These are phyloP conservation scores for Deroplatys truncata DNA, from an alignment of 2,888 invertebrate genomes.

Conservation along the genomic window DNA sequence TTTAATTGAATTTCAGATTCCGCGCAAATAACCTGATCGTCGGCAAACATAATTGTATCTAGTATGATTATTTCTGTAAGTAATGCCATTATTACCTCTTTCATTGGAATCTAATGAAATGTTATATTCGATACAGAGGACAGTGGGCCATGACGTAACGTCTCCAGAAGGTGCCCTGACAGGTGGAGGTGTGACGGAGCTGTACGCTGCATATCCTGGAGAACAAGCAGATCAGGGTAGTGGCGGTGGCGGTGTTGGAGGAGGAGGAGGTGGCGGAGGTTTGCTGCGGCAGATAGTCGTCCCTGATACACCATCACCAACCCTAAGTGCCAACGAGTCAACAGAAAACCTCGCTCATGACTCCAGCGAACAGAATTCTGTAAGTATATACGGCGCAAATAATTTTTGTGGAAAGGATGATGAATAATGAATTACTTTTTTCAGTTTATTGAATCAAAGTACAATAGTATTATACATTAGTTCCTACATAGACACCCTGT, in stretches of 20 bases:
- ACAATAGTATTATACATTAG: too few species aligned
- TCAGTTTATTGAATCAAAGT: too few species aligned
- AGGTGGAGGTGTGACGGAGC: not conserved
- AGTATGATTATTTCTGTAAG: too few species aligned
- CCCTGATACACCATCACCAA: not conserved
- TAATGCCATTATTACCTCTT: too few species aligned
- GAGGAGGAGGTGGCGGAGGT: conserved; percentile 33
- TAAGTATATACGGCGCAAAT: conserved; percentile 48
- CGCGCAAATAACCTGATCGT: too few species aligned
- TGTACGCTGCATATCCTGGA: not conserved
- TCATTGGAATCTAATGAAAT: too few species aligned
- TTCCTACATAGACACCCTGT: too few species aligned
- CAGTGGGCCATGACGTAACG: not conserved
- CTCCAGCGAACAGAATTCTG: conserved; percentile 72
- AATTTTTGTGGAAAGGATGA: too few species aligned
- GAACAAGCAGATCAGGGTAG: not conserved
- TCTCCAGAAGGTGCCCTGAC: not conserved
- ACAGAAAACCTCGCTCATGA: conserved; percentile 69
- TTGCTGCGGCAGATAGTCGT: conserved; percentile 33
- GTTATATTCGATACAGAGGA: not conserved
- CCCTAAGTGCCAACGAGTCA: conserved; percentile 51
- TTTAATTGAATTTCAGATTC: too few species aligned
- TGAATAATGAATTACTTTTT: too few species aligned
- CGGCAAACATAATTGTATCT: too few species aligned
- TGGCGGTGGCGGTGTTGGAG: conserved; percentile 27